phyloP scores from a whole-genome alignment of 2,797 vertebrate genomes.

The Parotocinclus haroldoi region DNA sequence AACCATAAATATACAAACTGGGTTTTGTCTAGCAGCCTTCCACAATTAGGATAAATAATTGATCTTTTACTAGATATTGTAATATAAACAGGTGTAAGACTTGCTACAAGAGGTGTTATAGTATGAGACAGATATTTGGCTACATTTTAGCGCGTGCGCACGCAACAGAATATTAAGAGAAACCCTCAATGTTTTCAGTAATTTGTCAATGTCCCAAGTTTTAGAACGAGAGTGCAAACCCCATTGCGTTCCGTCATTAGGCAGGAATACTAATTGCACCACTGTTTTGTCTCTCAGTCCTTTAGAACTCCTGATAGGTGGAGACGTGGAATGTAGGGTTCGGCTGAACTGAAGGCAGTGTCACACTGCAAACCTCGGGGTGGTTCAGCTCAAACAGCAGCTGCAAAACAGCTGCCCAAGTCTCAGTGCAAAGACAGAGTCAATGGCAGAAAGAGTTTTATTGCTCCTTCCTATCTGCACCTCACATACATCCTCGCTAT shows the following conservation, averaged over 20 bases:
- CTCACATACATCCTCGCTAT: slow-evolving; percentile 11
- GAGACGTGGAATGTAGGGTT: slow-evolving; percentile 21
- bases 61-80: no score
- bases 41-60: no score
- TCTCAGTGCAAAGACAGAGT: slow-evolving; percentile 50
- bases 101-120: no score
- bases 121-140: no score
- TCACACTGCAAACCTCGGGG: slow-evolving; percentile 32
- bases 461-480: slow-evolving; percentile 29
- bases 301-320: slow-evolving; percentile 16
- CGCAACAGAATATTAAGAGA: no score
- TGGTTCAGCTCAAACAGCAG: slow-evolving; percentile 55
- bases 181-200: no score
- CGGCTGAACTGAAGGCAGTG: slow-evolving; percentile 6
- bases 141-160: no score
- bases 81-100: no score
- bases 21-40: no score
- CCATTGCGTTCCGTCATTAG: slow-evolving; percentile 19
- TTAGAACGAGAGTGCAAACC: background rate
- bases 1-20: no score
- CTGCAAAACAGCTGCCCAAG: slow-evolving; percentile 60
- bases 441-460: slow-evolving; percentile 20
- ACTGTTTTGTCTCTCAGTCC: slow-evolving; percentile 13
- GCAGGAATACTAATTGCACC: slow-evolving; percentile 19
- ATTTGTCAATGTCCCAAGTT: no score